Evolutionary conservation across 2,888 invertebrate species (phyloP).

Genomic region (Noctua fimbriata): DNA sequence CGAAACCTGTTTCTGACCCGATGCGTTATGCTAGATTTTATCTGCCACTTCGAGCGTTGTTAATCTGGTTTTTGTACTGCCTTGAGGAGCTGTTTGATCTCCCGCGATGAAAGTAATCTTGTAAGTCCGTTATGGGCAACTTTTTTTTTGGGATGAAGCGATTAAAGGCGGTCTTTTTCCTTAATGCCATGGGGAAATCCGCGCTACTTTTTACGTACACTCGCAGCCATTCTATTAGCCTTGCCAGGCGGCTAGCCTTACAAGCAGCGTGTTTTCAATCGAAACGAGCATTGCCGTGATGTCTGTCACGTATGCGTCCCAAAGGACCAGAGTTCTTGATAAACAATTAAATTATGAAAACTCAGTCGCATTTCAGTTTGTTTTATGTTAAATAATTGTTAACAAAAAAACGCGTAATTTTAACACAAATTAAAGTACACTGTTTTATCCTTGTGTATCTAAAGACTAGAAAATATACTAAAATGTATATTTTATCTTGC

Average conservation of each 20-base stretch:
- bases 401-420: not conserved
- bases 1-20: not conserved
- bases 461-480: too few species aligned
- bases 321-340: not conserved
- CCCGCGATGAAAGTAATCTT: slow-evolving; percentile 32
- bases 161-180: not conserved
- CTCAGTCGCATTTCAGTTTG: not conserved
- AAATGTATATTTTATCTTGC: not conserved
- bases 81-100: slow-evolving; percentile 16
- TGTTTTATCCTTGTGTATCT: too few species aligned
- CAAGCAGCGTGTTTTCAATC: not conserved
- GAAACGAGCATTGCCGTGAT: not conserved
- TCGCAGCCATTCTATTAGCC: not conserved
- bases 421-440: not conserved
- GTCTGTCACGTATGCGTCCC: not conserved
- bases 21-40: slow-evolving; percentile 32
- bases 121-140: slow-evolving; percentile 6
- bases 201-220: not conserved
- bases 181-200: not conserved
- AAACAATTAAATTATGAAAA: not conserved
- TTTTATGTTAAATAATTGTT: not conserved
- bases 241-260: not conserved
- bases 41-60: slow-evolving; percentile 7
- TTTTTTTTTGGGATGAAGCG: not conserved
- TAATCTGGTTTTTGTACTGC: slow-evolving; percentile 30